These are phyloP conservation scores for Scaptodrosophila latifasciaeformis DNA, from an alignment of 2,888 invertebrate genomes.

Conservation along the genomic window DNA sequence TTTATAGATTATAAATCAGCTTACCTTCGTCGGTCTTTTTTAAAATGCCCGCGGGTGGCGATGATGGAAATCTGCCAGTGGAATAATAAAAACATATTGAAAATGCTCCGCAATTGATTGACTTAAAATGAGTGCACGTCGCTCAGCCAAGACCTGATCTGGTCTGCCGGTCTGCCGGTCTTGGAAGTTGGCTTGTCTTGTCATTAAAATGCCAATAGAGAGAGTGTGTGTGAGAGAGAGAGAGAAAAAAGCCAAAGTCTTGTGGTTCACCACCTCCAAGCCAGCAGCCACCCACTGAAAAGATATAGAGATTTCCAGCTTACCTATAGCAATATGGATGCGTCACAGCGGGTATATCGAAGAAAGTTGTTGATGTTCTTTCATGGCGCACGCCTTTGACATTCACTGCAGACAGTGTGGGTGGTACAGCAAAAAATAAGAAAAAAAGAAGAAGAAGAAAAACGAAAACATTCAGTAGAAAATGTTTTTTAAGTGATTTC, in stretches of 20 bases:
- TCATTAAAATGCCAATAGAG: constrained; percentile 7
- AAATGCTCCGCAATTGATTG: constrained; percentile 41
- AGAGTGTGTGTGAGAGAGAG: too few species aligned
- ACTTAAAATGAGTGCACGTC: constrained; percentile 48
- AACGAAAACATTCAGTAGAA: constrained; percentile 6
- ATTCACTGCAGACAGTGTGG: constrained; percentile 67
- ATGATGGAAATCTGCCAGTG: constrained; percentile 68
- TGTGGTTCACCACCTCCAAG: neutral
- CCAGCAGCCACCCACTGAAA: neutral
- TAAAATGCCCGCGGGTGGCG: constrained; percentile 72
- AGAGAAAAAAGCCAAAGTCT: too few species aligned
- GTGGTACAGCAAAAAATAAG: too few species aligned
- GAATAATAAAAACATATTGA: constrained; percentile 38
- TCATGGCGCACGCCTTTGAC: constrained; percentile 76
- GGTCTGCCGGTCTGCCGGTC: too few species aligned
- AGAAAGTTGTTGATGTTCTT: constrained; percentile 75
- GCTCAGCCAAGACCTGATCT: too few species aligned
- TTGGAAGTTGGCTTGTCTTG: constrained; percentile 45
- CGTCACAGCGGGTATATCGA: constrained; percentile 76
- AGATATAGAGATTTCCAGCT: constrained; percentile 27
- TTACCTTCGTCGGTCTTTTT: constrained; percentile 74
- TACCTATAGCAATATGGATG: constrained; percentile 74
- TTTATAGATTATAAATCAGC: constrained; percentile 22
- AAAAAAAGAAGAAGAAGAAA: too few species aligned
- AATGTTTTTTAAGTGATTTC: constrained; percentile 39